Base-by-base conservation (phyloP, 2,113 vertebrate species). In the Semicossyphus pulcher region DNA sequence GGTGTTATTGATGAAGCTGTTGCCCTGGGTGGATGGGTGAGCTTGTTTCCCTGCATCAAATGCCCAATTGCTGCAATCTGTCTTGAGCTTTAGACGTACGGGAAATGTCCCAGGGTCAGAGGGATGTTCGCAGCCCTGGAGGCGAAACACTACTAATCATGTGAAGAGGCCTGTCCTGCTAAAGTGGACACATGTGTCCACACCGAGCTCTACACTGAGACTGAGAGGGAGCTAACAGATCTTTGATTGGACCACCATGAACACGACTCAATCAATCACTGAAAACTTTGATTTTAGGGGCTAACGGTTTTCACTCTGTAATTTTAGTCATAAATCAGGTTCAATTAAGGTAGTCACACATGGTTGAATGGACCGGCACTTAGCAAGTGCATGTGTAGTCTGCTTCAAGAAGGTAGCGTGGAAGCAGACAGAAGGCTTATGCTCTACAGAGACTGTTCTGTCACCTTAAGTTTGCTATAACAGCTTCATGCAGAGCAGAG, bases 111-210 rank as follows among this genome's bases (percentile, higher is more conserved):
- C 26, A 39, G 66, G 75, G 79, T 72, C 62, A 69, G 28, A 29
- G 53, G 61, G 45, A 70, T 77, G 65, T 71, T 62, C 36, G 32
- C 51, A 59, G 53, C 41, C 73, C 76, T 63, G 52, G 28, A 62
- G 73, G 69, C 54, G 23, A 75, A 81, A 70, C 18, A 44, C n/a
- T 54, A 48, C 75, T 69, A 74, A 87, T 78, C 36, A 80, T 29
- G 31, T 80, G 69, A 72, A 75, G 70, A 47, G 29, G 29, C 36
- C 10, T 48, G 59, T 67, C 60, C 25, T 47, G 4, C 14, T 58
- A 47, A 52, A 69, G 67, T 66, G 65, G 69, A 73, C 69, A 47
- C 48, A 69, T 31, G 52, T 74, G 78, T 71, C 49, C 57, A 67
- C 7, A 31, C 20, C 26, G 31, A 34, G 53, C n/a, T 49, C n/a